A percentile compares a stretch with the other conserved stretches of the same genome.
Conservation (phyloP, 2,797 vertebrate genomes). For the Argyrosomus regius region DNA sequence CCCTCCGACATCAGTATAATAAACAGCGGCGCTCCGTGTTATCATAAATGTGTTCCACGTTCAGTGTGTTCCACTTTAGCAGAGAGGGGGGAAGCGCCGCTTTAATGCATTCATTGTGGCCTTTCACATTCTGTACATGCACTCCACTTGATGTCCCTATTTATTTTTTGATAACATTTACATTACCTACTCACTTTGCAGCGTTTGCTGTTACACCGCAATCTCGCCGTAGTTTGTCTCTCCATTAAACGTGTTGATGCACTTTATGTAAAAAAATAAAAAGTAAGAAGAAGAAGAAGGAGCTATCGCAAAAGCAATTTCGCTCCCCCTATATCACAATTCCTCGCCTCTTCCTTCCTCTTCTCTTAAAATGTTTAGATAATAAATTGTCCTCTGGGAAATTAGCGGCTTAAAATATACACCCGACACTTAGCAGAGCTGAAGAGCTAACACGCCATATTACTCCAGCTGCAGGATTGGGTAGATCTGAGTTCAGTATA, state of each 20-base stretch:
- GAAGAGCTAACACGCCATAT: constrained; percentile 3
- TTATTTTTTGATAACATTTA: constrained; percentile 61
- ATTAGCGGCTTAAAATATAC: constrained; percentile 16
- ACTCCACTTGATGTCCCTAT: constrained; percentile 46
- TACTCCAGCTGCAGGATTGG: not conserved
- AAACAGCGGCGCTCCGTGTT: constrained; percentile 34
- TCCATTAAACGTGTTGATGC: constrained; percentile 45
- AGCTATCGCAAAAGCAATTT: constrained; percentile 52
- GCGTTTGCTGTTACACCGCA: constrained; percentile 27
- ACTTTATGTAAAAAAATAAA: constrained; percentile 7
- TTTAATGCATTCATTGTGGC: constrained; percentile 34
- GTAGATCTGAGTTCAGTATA: not conserved
- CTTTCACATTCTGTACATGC: constrained; percentile 40
- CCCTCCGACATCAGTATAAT: constrained; percentile 19
- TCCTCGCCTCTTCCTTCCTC: constrained; percentile 1
- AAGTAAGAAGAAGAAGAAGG: constrained; percentile 2
- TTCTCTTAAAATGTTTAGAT: constrained; percentile 17
- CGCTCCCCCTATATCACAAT: constrained; percentile 3
- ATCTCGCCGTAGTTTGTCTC: constrained; percentile 30
- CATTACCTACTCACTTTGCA: constrained; percentile 36
- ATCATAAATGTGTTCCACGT: constrained; percentile 32
- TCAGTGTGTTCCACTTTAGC: constrained; percentile 34
- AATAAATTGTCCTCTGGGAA: constrained; percentile 37
- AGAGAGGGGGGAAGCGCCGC: constrained; percentile 1
- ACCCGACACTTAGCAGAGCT: constrained; percentile 10